Base-by-base conservation (phyloP, 2,888 invertebrate genomes). In the Mylabris sibirica region DNA sequence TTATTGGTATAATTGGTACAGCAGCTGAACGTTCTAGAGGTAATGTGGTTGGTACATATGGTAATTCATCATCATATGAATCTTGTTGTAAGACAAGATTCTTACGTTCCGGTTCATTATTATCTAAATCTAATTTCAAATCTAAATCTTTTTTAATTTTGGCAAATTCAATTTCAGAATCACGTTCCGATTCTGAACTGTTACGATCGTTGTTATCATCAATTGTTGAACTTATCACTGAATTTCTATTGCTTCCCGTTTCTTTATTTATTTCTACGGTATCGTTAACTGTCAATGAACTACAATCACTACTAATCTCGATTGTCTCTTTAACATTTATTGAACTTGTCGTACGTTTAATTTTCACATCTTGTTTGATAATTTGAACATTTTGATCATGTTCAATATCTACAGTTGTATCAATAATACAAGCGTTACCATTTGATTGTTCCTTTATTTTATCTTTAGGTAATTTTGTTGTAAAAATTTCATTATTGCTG, bases 1-100 rank as follows among this genome's bases (percentile, higher is more conserved):
- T 91, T 77, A 95, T 90, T 26, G 96, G 95, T 73, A 95, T 89
- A 79, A 96, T 91, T 20, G 94, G 92, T 74, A 95, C 86, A 30
- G 92, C 94, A 71, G 92, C 89, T 17, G 95, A 92, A 72, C 95
- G 90, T 85, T 96, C 96, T 82, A 91, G 88, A 22, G 96, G 96
- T 80, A 96, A 86, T 65, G 95, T 96, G n/a, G 96, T 95, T 67
- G 96, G 95, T 79, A 96, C 90, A 83, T 94, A 95, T 1, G 96
- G 96, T 80, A 96, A 87, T 84, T 94, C 94, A 66, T 90, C 90
- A 79, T 95, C 95, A 80, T 94, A 93, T 49, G 95, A 95, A 81
- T 95, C 94, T 81, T 94, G 91, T 77, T 90, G 91, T 68, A 91
- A 87, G 60, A 95, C 94, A 59, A 96, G 87, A 1, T 91, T 90